phyloP scores from a whole-genome alignment of 2,888 invertebrate species.

The Tinea semifulvella region DNA sequence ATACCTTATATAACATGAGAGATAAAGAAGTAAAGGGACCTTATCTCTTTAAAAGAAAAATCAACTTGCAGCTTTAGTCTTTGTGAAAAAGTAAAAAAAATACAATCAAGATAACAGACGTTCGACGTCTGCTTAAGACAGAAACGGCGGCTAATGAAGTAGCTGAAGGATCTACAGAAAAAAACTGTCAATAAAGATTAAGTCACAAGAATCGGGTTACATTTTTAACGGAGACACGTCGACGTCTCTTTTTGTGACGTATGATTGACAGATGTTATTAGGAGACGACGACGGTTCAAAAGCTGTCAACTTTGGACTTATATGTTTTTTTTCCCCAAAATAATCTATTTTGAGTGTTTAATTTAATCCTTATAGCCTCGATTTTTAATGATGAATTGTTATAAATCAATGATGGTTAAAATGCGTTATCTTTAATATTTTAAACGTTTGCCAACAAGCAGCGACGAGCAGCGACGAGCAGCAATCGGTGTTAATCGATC shows the following conservation, averaged over 20 bases:
- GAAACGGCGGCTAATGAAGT: conserved; percentile 44
- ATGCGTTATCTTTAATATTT: neutral
- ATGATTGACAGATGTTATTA: conserved; percentile 12
- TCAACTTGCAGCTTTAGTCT: neutral
- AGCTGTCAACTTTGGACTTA: conserved; percentile 10
- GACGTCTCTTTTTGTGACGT: neutral
- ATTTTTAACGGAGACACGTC: conserved; percentile 1
- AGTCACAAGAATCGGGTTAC: conserved; percentile 8
- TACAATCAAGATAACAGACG: conserved; percentile 21
- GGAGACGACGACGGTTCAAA: conserved; percentile 1
- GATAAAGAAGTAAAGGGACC: too few species aligned
- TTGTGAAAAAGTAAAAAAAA: neutral
- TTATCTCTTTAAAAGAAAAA: conserved; percentile 3
- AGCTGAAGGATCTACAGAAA: conserved; percentile 5
- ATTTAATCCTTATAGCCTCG: conserved; percentile 9
- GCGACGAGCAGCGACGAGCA: too few species aligned
- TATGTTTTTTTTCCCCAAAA: conserved; percentile 2
- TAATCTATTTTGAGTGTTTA: neutral
- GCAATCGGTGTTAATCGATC: too few species aligned
- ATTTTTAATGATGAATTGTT: conserved; percentile 10
- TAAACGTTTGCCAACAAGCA: conserved; percentile 1
- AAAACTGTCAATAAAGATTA: conserved; percentile 15
- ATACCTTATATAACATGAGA: too few species aligned
- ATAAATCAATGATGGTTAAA: conserved; percentile 1
- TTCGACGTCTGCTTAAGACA: conserved; percentile 41